phyloP scores from a whole-genome alignment of 2,888 invertebrate species.

The Heliothis peltigera region DNA sequence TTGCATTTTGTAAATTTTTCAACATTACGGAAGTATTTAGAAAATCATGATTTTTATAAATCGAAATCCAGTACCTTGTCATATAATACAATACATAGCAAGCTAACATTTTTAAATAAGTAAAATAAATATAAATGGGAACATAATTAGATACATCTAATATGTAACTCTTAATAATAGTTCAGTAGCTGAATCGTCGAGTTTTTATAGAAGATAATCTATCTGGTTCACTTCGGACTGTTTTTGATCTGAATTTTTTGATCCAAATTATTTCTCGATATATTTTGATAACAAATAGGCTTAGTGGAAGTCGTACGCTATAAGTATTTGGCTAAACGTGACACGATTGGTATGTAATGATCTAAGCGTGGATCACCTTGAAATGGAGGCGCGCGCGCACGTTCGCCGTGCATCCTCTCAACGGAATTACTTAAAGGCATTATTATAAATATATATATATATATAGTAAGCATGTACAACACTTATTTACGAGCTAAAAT shows the following conservation, averaged over 20 bases:
- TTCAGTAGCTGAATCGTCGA: no score
- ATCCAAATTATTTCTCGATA: not conserved
- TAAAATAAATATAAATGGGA: no score
- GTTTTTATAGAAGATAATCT: no score
- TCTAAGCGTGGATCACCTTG: conserved; percentile 78
- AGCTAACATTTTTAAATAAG: no score
- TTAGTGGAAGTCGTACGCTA: conserved; percentile 33
- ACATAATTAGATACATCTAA: no score
- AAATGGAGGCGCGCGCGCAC: conserved; percentile 66
- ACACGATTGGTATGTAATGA: conserved; percentile 67
- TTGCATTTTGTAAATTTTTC: not conserved
- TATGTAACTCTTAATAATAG: no score
- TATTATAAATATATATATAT: not conserved
- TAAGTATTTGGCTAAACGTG: conserved; percentile 69
- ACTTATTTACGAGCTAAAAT: not conserved
- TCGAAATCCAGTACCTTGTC: no score
- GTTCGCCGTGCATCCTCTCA: conserved; percentile 52
- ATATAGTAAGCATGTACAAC: not conserved
- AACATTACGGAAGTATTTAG: not conserved
- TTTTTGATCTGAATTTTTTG: no score
- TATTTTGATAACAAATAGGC: conserved; percentile 2
- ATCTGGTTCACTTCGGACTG: no score
- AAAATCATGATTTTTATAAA: no score
- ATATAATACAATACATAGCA: no score
- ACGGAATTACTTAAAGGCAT: conserved; percentile 13